Percentiles rank a stretch among this genome's conserved stretches.
These are phyloP conservation scores for Eupithecia subumbrata DNA, from an alignment of 2,888 invertebrate genomes.

Conservation along the genomic window DNA sequence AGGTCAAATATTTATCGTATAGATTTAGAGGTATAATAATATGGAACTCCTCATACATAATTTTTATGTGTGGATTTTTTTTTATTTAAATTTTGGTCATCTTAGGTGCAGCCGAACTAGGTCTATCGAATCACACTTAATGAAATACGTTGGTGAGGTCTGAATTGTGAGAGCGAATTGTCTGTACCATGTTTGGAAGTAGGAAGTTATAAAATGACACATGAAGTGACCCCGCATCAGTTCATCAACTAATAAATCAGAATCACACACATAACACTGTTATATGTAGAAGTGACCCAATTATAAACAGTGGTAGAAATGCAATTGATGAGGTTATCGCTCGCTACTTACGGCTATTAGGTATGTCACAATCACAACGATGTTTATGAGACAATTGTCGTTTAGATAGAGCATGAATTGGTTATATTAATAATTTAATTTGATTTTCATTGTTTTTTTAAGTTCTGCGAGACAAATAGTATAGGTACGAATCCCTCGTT, in stretches of 20 bases:
- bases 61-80: background rate
- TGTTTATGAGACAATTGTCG: background rate
- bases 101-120: background rate
- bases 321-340: slow-evolving; percentile 32
- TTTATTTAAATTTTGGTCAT: background rate
- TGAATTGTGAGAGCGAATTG: background rate
- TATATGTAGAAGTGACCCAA: slow-evolving; percentile 26
- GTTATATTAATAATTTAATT: background rate
- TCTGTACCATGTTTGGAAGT: background rate
- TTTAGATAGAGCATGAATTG: background rate
- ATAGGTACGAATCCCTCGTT: too few species aligned
- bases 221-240: background rate
- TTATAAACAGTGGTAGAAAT: slow-evolving; percentile 21
- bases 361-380: slow-evolving; percentile 12
- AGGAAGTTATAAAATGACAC: background rate
- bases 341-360: slow-evolving; percentile 2
- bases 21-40: background rate
- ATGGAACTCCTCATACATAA: background rate
- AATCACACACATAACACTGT: slow-evolving; percentile 1
- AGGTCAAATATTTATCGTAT: background rate
- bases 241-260: slow-evolving; percentile 13
- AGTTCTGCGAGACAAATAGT: too few species aligned
- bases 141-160: background rate
- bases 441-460: too few species aligned
- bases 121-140: background rate